These are phyloP conservation scores for Sipunculus nudus DNA, from an alignment of 2,888 invertebrate species.

Conservation along the genomic window DNA sequence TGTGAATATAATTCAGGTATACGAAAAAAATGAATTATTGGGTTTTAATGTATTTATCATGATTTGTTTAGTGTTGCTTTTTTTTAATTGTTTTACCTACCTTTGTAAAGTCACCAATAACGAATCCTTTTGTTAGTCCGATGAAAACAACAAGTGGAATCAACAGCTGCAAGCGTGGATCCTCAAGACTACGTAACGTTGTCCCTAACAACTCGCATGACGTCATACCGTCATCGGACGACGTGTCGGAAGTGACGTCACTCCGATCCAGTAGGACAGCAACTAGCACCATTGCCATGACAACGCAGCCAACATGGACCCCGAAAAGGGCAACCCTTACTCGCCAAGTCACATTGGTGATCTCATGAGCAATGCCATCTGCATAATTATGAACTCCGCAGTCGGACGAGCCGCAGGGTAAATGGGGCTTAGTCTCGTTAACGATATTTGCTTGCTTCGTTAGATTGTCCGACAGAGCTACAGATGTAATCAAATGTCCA, in stretches of 20 bases:
- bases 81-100: slow-evolving; percentile 38
- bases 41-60: too few relatives aligned
- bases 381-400: slow-evolving; percentile 42
- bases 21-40: too few relatives aligned
- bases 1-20: too few relatives aligned
- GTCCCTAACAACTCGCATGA: slow-evolving; percentile 52
- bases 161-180: slow-evolving; percentile 57
- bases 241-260: slow-evolving; percentile 39
- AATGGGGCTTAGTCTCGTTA: slow-evolving; percentile 5
- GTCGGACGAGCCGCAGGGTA: slow-evolving; percentile 43
- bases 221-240: too few relatives aligned
- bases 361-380: slow-evolving; percentile 40
- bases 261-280: slow-evolving; percentile 52
- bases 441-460: slow-evolving; percentile 30
- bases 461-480: slow-evolving; percentile 42
- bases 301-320: slow-evolving; percentile 54
- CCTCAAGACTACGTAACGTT: slow-evolving; percentile 54
- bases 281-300: slow-evolving; percentile 54
- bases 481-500: slow-evolving; percentile 60
- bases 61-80: too few relatives aligned
- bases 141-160: slow-evolving; percentile 58
- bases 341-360: slow-evolving; percentile 34
- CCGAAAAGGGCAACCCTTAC: slow-evolving; percentile 53
- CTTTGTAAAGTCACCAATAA: slow-evolving; percentile 63
- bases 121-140: slow-evolving; percentile 62